Conservation (phyloP, 2,888 invertebrate species). For the Sceliomorpha sp. region DNA sequence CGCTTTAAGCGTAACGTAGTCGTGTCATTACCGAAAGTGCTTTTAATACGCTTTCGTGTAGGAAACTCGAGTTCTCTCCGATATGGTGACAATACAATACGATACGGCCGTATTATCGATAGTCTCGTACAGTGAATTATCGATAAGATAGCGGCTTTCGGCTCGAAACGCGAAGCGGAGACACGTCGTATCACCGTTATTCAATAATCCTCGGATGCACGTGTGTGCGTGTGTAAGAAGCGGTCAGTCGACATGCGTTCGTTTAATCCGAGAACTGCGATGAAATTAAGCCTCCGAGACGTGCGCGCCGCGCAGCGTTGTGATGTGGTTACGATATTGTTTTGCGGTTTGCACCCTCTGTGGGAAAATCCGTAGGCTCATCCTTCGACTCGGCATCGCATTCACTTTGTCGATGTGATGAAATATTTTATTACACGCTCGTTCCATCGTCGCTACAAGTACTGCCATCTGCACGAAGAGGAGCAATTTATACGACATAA, state of each 20-base stretch:
- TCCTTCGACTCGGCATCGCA: constrained; percentile 23
- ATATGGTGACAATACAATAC: too few species aligned
- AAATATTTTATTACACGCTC: constrained; percentile 30
- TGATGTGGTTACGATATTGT: constrained; percentile 68
- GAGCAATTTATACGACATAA: too few species aligned
- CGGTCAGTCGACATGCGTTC: constrained; percentile 46
- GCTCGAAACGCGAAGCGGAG: too few species aligned
- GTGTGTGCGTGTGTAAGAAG: constrained; percentile 18
- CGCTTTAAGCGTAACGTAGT: too few species aligned
- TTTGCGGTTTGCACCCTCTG: constrained; percentile 70
- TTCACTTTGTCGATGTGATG: constrained; percentile 48
- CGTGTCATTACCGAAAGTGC: too few species aligned
- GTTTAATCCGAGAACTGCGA: constrained; percentile 55
- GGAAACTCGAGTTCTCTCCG: too few species aligned
- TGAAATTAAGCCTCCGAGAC: constrained; percentile 49
- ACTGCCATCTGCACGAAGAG: neutral
- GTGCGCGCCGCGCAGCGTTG: constrained; percentile 60
- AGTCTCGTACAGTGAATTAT: too few species aligned
- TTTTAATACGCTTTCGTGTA: too few species aligned
- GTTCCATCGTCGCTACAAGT: constrained; percentile 1
- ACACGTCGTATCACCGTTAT: too few species aligned
- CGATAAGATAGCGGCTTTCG: too few species aligned
- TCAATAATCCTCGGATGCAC: neutral
- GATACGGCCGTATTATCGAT: too few species aligned
- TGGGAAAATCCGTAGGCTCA: constrained; percentile 64